A percentile compares a stretch with the other conserved stretches of the same genome.
Evolutionary conservation across 2,888 invertebrate genomes (phyloP).

Genomic region (Ectemnius lituratus): DNA sequence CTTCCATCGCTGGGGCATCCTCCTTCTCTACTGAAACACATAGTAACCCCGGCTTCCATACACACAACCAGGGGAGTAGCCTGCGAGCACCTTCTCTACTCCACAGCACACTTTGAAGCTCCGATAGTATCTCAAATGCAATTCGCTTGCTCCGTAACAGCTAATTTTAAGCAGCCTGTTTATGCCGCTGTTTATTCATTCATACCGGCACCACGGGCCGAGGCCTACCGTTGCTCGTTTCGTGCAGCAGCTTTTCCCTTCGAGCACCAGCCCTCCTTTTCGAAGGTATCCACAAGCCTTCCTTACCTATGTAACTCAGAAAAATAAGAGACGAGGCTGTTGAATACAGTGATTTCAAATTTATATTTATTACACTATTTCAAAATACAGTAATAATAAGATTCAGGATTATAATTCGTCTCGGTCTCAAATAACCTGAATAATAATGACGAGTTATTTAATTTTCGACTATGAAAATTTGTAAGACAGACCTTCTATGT

Average conservation of each 20-base stretch:
- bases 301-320: neutral
- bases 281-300: constrained; percentile 38
- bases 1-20: constrained; percentile 32
- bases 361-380: too few relatives aligned
- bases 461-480: too few relatives aligned
- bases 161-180: constrained; percentile 70
- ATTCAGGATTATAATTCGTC: too few relatives aligned
- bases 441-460: too few relatives aligned
- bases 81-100: constrained; percentile 30
- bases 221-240: constrained; percentile 57
- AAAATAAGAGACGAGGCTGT: too few relatives aligned
- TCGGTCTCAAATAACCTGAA: too few relatives aligned
- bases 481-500: too few relatives aligned
- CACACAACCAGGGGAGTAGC: constrained; percentile 3
- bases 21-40: constrained; percentile 6
- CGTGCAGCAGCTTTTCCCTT: constrained; percentile 60
- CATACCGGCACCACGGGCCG: constrained; percentile 62
- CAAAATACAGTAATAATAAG: too few relatives aligned
- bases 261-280: constrained; percentile 55
- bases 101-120: constrained; percentile 37
- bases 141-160: constrained; percentile 65
- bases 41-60: neutral
- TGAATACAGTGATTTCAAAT: too few relatives aligned
- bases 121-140: constrained; percentile 68
- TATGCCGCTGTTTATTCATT: constrained; percentile 69